Percentiles rank a stretch among this genome's conserved stretches.
Evolutionary conservation across 2,797 vertebrate genomes (phyloP).

Genomic region (Myripristis jacobus): DNA sequence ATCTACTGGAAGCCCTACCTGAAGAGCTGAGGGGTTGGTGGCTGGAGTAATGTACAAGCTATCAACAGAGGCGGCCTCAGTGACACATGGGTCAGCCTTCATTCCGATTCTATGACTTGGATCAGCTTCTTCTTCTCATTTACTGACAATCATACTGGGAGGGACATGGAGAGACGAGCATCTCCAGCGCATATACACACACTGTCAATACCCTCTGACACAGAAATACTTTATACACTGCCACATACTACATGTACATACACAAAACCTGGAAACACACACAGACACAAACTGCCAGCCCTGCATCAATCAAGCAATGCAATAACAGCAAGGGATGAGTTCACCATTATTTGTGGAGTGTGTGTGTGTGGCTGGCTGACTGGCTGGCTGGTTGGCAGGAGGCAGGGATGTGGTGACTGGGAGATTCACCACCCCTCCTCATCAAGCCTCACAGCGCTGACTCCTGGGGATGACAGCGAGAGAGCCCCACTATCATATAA

Average conservation of each 20-base stretch:
- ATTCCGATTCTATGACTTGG: conserved; percentile 53
- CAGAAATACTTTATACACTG: conserved; percentile 20
- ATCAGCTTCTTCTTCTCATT: conserved; percentile 60
- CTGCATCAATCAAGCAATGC: conserved; percentile 54
- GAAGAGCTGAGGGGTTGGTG: conserved; percentile 7
- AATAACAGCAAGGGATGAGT: conserved; percentile 58
- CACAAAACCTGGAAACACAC: conserved; percentile 25
- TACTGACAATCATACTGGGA: conserved; percentile 49
- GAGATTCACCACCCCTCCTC: conserved; percentile 66
- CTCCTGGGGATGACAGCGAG: conserved; percentile 54
- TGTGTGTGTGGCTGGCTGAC: conserved; percentile 29
- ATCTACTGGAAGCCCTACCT: conserved; percentile 31
- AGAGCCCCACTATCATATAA: conserved; percentile 65
- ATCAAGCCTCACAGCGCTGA: conserved; percentile 65
- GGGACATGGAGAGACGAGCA: conserved; percentile 28
- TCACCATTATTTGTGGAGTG: conserved; percentile 71
- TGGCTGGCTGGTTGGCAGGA: too few relatives aligned
- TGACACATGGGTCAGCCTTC: conserved; percentile 62
- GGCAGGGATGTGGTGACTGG: conserved; percentile 45
- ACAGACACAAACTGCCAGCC: conserved; percentile 32
- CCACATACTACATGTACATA: conserved; percentile 16
- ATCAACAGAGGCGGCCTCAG: conserved; percentile 36
- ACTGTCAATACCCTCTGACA: too few relatives aligned
- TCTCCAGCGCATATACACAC: conserved; percentile 7
- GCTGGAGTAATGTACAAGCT: conserved; percentile 34